Conservation (phyloP, 2,797 vertebrate species). For the Gouania willdenowi region DNA sequence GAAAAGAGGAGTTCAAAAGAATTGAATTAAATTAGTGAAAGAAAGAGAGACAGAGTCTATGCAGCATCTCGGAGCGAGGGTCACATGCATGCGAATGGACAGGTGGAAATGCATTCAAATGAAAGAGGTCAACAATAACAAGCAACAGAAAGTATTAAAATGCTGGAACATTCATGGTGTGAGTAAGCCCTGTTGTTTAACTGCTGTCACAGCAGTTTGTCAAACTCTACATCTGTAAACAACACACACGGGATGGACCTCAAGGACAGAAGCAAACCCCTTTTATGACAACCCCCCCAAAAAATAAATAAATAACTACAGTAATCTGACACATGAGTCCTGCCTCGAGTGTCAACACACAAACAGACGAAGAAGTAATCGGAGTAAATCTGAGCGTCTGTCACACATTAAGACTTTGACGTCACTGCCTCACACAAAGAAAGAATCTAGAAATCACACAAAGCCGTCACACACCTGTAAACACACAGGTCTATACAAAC, state of each 20-base stretch:
- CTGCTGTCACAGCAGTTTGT: too few relatives aligned
- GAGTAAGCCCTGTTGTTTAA: slow-evolving; percentile 36
- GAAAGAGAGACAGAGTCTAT: slow-evolving; percentile 65
- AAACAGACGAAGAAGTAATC: slow-evolving; percentile 36
- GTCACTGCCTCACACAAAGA: slow-evolving; percentile 44
- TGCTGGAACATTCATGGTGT: slow-evolving; percentile 48
- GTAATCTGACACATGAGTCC: slow-evolving; percentile 30
- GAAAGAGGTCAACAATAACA: slow-evolving; percentile 40
- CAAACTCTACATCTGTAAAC: slow-evolving; percentile 38
- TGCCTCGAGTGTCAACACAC: slow-evolving; percentile 43
- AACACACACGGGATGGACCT: slow-evolving; percentile 38
- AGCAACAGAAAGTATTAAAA: slow-evolving; percentile 16
- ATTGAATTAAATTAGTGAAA: slow-evolving; percentile 60
- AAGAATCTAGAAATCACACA: slow-evolving; percentile 37
- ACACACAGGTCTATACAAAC: slow-evolving; percentile 51
- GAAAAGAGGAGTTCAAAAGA: slow-evolving; percentile 65
- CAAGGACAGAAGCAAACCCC: slow-evolving; percentile 65
- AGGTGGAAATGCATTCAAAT: slow-evolving; percentile 47
- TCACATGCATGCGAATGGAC: slow-evolving; percentile 57
- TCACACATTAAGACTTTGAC: slow-evolving; percentile 23
- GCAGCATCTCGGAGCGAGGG: slow-evolving; percentile 42
- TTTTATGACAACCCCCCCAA: slow-evolving; percentile 44
- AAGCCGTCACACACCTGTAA: slow-evolving; percentile 45
- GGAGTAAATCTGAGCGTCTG: slow-evolving; percentile 13
- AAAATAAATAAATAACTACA: slow-evolving; percentile 17